Conservation (phyloP, 2,888 invertebrate species). For the Thera obeliscata region DNA sequence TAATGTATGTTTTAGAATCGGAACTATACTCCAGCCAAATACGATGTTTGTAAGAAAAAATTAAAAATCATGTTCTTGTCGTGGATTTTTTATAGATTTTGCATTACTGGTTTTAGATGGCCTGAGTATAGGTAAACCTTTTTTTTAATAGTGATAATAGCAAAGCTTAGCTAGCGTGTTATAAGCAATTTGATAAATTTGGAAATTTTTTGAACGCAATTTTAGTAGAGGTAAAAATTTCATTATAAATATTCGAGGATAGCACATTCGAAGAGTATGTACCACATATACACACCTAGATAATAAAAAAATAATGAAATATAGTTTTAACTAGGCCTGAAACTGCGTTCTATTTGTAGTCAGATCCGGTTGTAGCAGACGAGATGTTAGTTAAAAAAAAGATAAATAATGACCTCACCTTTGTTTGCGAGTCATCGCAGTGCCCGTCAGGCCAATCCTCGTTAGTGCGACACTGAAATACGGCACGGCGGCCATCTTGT, state of each 20-base stretch:
- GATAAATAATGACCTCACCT: slow-evolving; percentile 69
- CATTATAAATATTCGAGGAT: too few species aligned
- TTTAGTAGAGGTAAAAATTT: neutral
- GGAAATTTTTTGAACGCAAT: neutral
- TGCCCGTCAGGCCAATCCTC: slow-evolving; percentile 77
- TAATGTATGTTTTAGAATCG: too few species aligned
- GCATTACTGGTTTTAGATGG: too few species aligned
- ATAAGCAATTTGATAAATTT: neutral
- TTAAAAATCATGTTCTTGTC: too few species aligned
- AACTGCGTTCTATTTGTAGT: too few species aligned
- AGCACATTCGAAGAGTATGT: too few species aligned
- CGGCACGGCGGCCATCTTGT: slow-evolving; percentile 64
- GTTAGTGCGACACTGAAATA: slow-evolving; percentile 76
- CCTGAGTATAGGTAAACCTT: neutral
- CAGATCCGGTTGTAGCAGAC: neutral
- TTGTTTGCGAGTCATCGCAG: slow-evolving; percentile 78
- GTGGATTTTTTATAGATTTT: too few species aligned
- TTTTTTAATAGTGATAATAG: neutral
- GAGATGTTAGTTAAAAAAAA: neutral
- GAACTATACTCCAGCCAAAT: too few species aligned
- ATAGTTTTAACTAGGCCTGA: too few species aligned
- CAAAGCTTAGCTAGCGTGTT: neutral
- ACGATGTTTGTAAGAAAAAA: too few species aligned
- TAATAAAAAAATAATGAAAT: too few species aligned
- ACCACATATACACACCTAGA: too few species aligned